phyloP scores from a whole-genome alignment of 2,113 vertebrate genomes.

The Sphaerodactylus townsendi region DNA sequence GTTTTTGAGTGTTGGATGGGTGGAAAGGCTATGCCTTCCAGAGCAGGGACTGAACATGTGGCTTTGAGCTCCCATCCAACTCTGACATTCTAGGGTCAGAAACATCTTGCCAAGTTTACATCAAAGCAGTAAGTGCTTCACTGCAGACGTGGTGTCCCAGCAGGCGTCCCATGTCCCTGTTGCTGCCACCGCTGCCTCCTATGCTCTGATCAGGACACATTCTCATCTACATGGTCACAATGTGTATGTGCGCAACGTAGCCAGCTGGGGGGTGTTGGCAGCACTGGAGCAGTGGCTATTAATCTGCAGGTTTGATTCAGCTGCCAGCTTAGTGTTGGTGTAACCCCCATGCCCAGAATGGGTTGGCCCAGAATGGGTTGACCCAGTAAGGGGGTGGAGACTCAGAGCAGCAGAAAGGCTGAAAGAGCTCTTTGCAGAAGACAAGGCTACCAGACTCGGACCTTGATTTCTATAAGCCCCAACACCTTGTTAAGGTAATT shows the following conservation, averaged over 20 bases:
- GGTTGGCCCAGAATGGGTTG: no score
- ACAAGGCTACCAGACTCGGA: no score
- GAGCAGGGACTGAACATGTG: neutral
- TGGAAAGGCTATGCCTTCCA: neutral
- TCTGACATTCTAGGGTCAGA: constrained; percentile 11
- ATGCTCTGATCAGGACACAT: constrained; percentile 40
- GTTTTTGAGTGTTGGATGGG: no score
- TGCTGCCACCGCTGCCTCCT: constrained; percentile 30
- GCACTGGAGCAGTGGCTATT: neutral
- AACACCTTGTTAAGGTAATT: no score
- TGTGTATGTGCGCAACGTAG: neutral
- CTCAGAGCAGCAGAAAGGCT: no score
- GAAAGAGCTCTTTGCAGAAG: no score
- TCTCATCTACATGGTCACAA: constrained; percentile 29
- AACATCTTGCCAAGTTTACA: constrained; percentile 62
- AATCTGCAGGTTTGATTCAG: neutral
- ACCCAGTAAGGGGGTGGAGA: no score
- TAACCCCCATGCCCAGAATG: no score
- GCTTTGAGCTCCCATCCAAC: neutral
- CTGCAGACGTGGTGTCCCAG: constrained; percentile 48
- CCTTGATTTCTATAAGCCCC: no score
- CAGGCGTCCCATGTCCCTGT: constrained; percentile 40
- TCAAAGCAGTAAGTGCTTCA: constrained; percentile 43
- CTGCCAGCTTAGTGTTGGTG: fast-evolving
- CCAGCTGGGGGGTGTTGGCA: fast-evolving